These are phyloP conservation scores for Holothuria scabra DNA, from an alignment of 53 echinoderm and acorn worm species.

Conservation along the genomic window DNA sequence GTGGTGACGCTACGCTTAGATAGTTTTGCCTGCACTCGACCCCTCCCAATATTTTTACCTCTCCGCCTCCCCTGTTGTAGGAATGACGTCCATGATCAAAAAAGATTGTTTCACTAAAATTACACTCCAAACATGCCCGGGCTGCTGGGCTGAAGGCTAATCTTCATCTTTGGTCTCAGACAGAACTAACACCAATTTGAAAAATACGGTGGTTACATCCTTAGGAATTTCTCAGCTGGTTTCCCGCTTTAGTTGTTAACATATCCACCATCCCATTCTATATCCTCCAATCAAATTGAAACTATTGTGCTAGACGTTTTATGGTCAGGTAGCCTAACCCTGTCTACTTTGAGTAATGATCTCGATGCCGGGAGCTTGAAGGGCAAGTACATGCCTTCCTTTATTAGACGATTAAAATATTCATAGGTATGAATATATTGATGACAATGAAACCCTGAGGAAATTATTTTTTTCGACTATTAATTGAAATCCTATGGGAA, in stretches of 20 bases:
- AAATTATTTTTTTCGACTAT: background rate
- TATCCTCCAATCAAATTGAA: background rate
- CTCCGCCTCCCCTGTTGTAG: no score
- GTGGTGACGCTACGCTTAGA: no score
- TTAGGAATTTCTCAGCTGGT: constrained; percentile 4
- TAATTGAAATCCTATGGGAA: background rate
- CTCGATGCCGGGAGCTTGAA: background rate
- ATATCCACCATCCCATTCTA: background rate
- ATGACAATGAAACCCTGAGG: background rate
- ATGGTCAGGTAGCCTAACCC: no score
- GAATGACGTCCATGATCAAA: background rate
- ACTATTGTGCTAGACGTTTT: background rate
- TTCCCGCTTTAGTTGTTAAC: background rate
- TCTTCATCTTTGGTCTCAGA: no score
- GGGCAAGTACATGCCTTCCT: background rate
- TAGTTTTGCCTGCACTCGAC: no score
- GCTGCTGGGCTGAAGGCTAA: no score
- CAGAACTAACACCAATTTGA: background rate
- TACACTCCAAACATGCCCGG: background rate
- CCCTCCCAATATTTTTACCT: no score
- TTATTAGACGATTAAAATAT: background rate
- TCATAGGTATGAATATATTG: background rate
- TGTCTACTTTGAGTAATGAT: background rate
- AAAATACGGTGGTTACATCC: background rate
- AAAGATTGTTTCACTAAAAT: background rate